Base-by-base conservation (phyloP, 1,140 invertebrate species). In the Meloidogyne floridensis region DNA sequence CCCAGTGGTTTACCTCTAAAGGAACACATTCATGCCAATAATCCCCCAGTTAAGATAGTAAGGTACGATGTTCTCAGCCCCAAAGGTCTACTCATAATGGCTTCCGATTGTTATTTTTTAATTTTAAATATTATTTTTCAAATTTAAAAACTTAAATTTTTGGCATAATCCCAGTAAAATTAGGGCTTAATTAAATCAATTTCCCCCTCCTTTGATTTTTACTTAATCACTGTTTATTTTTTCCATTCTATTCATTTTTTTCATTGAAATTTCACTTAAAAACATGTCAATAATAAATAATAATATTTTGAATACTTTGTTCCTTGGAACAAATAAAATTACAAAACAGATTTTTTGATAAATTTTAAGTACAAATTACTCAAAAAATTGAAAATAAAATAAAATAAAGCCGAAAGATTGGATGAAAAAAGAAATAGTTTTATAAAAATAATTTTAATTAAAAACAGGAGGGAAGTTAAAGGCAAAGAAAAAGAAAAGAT, bases 11-110 rank as follows among this genome's bases (percentile, higher is more conserved):
- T 20, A 20, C 20, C 43, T 82, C 85, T 71, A 90, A 91, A 7
- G 91, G 91, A 8, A 91, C 85, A n/a, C 84, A 87, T 80, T 91
- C 86, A 77, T 92, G 91, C 51, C 85, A 85, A 82, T 91, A 90
- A 56, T 20, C 20, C 20, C 20, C 20, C 20, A 20, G 20, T 20
- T 20, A 20, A 20, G 20, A 20, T 20, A 20, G 20, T 20, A 20
- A 20, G 20, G 20, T 20, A 20, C 20, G 20, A 20, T 20, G 20
- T 20, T 20, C 20, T 20, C 20, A 20, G 20, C 20, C 20, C 20
- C 20, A 20, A 20, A 20, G 20, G 20, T 20, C 20, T 20, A 20
- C 20, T 20, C 20, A 20, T 20, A 20, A 20, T n/a, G n/a, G n/a
- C n/a, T n/a, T n/a, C n/a, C n/a, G n/a, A n/a, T n/a, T n/a, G n/a